Conservation (phyloP, 2,797 vertebrate genomes). For the Microctenopoma stevenorrisi region DNA sequence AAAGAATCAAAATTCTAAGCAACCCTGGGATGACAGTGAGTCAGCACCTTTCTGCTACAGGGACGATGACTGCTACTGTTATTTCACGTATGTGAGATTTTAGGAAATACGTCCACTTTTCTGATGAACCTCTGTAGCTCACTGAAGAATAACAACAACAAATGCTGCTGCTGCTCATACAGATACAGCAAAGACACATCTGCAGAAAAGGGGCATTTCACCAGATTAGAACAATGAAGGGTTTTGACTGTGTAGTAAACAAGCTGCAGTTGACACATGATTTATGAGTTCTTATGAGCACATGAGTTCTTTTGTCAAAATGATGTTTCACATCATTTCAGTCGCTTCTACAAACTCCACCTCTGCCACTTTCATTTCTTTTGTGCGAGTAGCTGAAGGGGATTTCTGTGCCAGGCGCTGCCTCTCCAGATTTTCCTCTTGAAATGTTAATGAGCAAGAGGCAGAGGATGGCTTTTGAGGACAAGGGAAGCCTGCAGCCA, state of each 20-base stretch:
- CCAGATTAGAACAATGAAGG: constrained; percentile 12
- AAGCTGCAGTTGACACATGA: background rate
- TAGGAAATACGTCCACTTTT: constrained; percentile 13
- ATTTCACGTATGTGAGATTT: constrained; percentile 68
- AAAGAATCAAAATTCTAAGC: background rate
- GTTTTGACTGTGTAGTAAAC: constrained; percentile 16
- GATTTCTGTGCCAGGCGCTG: background rate
- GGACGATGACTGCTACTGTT: constrained; percentile 53
- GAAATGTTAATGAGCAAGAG: constrained; percentile 70
- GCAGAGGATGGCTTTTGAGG: constrained; percentile 42
- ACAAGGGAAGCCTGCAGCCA: constrained; percentile 56
- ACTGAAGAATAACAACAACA: constrained; percentile 11
- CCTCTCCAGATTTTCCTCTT: constrained; percentile 44
- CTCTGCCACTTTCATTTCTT: constrained; percentile 15
- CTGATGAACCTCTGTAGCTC: constrained; percentile 37
- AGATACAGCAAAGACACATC: constrained; percentile 24
- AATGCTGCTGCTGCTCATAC: constrained; percentile 28
- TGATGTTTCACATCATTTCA: constrained; percentile 14
- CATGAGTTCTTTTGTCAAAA: constrained; percentile 5
- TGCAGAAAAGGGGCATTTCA: constrained; percentile 5
- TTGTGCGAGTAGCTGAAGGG: constrained; percentile 10
- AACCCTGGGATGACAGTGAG: constrained; percentile 39
- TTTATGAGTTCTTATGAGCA: too few relatives aligned
- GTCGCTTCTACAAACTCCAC: constrained; percentile 2
- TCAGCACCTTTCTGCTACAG: constrained; percentile 45